Base-by-base conservation (phyloP, 1,140 invertebrate species). In the Zaprionus taronus region DNA sequence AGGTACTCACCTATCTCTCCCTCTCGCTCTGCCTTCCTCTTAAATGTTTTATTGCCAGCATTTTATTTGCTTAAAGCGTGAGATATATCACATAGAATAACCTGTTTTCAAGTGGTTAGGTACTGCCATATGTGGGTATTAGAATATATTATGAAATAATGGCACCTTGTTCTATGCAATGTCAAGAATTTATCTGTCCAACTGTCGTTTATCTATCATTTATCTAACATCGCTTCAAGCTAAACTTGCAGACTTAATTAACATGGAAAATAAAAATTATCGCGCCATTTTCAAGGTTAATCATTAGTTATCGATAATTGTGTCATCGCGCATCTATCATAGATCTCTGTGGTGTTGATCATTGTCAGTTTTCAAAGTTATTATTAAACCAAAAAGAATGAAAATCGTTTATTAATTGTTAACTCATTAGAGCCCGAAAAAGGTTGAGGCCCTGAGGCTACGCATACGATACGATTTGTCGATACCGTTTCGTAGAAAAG, bases 381-480 rank as follows among this genome's bases (percentile, higher is more conserved):
- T 73, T 66, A 86, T 82, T 69, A 77, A 47, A 61, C 51, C 56
- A 60, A 4, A 5, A 44, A 17, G 44, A 31, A 77, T 49, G 71
- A 12, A 63, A 69, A 75, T 85, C 56, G 26, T 68, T 68, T 71
- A 72, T 83, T 82, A 83, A 87, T 87, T 87, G 89, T 76, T 89
- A 83, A 76, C 70, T 36, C 83, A 87, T 87, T 87, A 87, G 84
- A 67, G 44, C 51, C 72, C 55, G 69, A 31, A 65, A 66, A 66
- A 69, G n/a, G 7, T 14, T 22, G 55, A 61, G 58, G 24, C 51
- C 80, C 71, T 22, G 49, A 38, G 79, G 78, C 73, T 17, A 72
- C 36, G 65, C 69, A 57, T 64, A 4, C 31, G 9, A 34, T 34
- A 34, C 9, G 31, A 51, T 75, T 65, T 64, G 55, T 63, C 53